phyloP scores from a whole-genome alignment of 2,888 invertebrate species.

The Lissocephala sabroskyi region DNA sequence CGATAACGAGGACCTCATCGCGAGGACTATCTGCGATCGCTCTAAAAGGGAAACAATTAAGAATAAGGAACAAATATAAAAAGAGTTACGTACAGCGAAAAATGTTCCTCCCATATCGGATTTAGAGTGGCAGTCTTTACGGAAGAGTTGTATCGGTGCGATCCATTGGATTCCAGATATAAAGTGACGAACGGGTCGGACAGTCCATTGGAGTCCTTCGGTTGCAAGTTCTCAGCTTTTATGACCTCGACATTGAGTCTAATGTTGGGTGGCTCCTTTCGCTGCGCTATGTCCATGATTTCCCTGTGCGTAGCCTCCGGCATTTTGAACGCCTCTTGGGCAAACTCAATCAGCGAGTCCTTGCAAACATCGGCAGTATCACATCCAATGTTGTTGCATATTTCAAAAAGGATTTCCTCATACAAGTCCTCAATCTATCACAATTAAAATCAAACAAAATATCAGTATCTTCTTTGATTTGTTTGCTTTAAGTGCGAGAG shows the following conservation, averaged over 20 bases:
- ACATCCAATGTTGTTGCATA: constrained; percentile 87
- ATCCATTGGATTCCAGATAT: constrained; percentile 83
- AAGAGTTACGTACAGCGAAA: constrained; percentile 80
- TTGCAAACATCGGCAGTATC: constrained; percentile 80
- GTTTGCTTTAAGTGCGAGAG: background rate
- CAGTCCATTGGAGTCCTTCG: constrained; percentile 92
- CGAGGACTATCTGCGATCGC: constrained; percentile 81
- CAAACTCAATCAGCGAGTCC: constrained; percentile 80
- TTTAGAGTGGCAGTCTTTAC: constrained; percentile 92
- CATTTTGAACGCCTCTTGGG: constrained; percentile 85
- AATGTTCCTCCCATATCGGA: constrained; percentile 98
- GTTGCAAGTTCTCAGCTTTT: constrained; percentile 87
- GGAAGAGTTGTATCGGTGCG: constrained; percentile 89
- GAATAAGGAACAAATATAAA: constrained; percentile 1
- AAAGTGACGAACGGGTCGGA: constrained; percentile 98
- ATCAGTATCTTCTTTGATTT: background rate
- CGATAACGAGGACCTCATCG: constrained; percentile 83
- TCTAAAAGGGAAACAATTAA: constrained; percentile 31
- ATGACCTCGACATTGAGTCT: constrained; percentile 89
- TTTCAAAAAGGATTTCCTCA: constrained; percentile 86
- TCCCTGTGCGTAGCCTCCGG: constrained; percentile 83
- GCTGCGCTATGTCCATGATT: constrained; percentile 80
- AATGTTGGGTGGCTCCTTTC: constrained; percentile 87
- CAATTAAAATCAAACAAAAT: constrained; percentile 4
- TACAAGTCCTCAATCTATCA: constrained; percentile 85